Evolutionary conservation across 2,797 vertebrate genomes (phyloP), one percentile per base, ranked within the genome.

Genomic region (Mallotus villosus): DNA sequence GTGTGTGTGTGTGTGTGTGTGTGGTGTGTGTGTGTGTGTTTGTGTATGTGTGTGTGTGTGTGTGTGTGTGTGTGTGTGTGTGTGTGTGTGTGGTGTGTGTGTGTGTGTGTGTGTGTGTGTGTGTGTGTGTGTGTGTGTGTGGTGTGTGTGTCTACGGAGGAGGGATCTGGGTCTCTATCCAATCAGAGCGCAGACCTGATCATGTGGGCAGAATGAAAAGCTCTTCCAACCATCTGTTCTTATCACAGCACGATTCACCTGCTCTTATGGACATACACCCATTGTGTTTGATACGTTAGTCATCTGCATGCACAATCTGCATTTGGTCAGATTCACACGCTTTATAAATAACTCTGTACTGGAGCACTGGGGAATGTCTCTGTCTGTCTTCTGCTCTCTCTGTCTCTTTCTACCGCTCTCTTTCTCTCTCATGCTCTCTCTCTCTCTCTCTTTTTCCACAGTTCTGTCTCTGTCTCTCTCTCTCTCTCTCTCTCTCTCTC

Each of bases 221-320:
- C 74, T 74, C 75, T 21, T 79, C 77, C 80, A 86, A 86, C 84
- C 85, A 86, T 87, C 78, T 85, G 81, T 79, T 77, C 77, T 88
- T 87, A 88, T 89, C 85, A 90, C 86, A 87, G 78, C 81, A 85
- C 80, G 60, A 78, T 88, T 89, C 85, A 90, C 87, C 90, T 90
- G 86, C 72, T 81, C 80, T 59, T 59, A 6, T 17, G 19, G 21
- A 78, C 77, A 83, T 78, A 74, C 72, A 73, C 68, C 51, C 82
- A 72, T 81, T 84, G 78, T 85, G 80, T 82, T 87, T 83, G 82
- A 88, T 81, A 80, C 77, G 78, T 89, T 88, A 87, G 80, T 88
- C 87, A 87, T 92, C 84, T 87, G 81, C 81, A 86, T 91, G 88
- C 86, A 89, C 87, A 90, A 92, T 92, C 86, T 90, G 85, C 84